Base-by-base conservation (phyloP, 2,113 vertebrate species). In the Nesospiza acunhae region DNA sequence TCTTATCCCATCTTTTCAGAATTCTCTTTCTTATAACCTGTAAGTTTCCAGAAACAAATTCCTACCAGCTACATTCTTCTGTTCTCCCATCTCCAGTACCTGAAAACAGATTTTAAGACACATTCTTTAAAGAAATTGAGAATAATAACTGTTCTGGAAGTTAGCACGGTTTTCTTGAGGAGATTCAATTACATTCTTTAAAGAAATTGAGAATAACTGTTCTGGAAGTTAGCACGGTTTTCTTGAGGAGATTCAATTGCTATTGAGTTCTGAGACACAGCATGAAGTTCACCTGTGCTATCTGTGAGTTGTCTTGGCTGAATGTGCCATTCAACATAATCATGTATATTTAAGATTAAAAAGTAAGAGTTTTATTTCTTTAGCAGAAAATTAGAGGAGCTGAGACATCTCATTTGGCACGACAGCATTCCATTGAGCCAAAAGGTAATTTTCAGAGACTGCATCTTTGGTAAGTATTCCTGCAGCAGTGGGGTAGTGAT, bases 381-480 rank as follows among this genome's bases (percentile, higher is more conserved):
- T 64, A 73, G 55, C 31, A 96, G 49, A 55, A 89, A 81, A 88
- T 95, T 93, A 89, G 56, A 87, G 39, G 53, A 96, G 26, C 47
- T 56, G 63, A 94, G 67, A 76, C 41, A 81, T 56, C 14, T 95
- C 52, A 73, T 92, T 72, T 95, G 59, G 74, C 85, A 68, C 75
- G 44, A 85, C 46, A 94, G 35, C 44, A 81, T 96, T 83, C 67
- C 50, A 67, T 24, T 82, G 85, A 96, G 68, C 30, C 39, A 47
- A 80, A 95, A 89, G 81, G 76, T 72, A 83, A 74, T 97, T 84
- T 96, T 67, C 84, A 95, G 88, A 59, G 78, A 37, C 44, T 83
- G 59, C 42, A 73, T 91, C 59, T 92, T 96, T 94, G 59, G 66
- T 80, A 46, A 90, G 39, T 58, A 52, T 90, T 96, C 80, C 49